A percentile compares a stretch with the other conserved stretches of the same genome.
Evolutionary conservation across 2,797 vertebrate genomes (phyloP).

Genomic region (Mus caroli): DNA sequence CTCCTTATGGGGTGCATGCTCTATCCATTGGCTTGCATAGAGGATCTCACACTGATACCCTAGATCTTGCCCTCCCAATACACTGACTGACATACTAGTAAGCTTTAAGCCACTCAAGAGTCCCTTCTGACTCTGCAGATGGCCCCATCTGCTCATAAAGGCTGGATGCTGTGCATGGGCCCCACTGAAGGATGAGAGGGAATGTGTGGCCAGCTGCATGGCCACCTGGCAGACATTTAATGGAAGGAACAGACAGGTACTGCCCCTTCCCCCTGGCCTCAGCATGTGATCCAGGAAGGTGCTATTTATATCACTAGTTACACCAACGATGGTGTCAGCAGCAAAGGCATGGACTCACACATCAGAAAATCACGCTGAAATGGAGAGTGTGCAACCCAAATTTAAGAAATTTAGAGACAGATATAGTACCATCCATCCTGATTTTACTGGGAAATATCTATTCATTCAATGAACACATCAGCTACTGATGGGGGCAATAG

Average conservation of each 20-base stretch:
- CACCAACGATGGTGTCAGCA: not conserved
- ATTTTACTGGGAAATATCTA: not conserved
- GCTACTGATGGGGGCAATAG: not conserved
- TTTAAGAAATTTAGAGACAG: not conserved
- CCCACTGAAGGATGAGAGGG: not conserved
- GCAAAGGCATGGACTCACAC: slow-evolving; percentile 12
- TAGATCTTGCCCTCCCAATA: not conserved
- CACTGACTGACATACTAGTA: not conserved
- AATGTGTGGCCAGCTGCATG: not conserved
- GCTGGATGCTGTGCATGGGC: not conserved
- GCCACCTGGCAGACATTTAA: not conserved
- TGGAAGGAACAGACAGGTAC: not conserved
- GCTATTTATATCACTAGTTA: slow-evolving; percentile 30
- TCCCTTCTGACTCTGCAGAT: slow-evolving; percentile 69
- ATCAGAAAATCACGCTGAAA: slow-evolving; percentile 52
- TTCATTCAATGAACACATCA: not conserved
- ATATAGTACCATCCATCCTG: not conserved
- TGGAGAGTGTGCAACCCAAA: not conserved
- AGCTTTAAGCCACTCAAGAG: slow-evolving; percentile 8
- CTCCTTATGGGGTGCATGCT: not conserved
- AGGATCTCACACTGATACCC: not conserved
- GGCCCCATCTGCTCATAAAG: slow-evolving; percentile 63
- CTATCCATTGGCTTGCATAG: not conserved
- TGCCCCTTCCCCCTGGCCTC: not conserved
- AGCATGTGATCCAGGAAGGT: not conserved